phyloP scores from a whole-genome alignment of 2,797 vertebrate genomes.

The Sebastes reedi region DNA sequence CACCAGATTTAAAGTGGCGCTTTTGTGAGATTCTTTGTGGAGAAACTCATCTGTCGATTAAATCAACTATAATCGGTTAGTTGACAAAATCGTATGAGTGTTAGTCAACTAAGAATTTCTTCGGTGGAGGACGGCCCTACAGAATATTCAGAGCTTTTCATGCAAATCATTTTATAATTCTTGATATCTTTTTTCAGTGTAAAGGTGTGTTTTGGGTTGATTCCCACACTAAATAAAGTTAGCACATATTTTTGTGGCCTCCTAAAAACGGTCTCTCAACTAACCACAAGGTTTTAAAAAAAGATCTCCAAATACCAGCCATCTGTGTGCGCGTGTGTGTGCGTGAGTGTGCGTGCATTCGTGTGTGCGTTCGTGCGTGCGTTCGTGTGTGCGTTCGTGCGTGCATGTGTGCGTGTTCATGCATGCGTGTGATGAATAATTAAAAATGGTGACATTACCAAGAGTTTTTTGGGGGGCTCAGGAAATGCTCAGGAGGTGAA shows the following conservation, averaged over 20 bases:
- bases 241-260: not conserved
- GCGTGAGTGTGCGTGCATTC: not conserved
- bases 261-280: not conserved
- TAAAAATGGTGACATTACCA: constrained; percentile 62
- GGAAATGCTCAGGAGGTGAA: constrained; percentile 29
- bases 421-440: constrained; percentile 61
- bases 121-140: not conserved
- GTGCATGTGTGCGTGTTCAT: not conserved
- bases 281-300: constrained; percentile 10
- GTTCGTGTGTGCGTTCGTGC: not conserved
- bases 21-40: too few relatives aligned
- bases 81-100: too few relatives aligned
- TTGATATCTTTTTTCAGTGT: not conserved
- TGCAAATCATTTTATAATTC: not conserved
- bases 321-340: constrained; percentile 5
- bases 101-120: too few relatives aligned
- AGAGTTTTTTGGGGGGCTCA: constrained; percentile 31
- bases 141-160: not conserved
- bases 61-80: too few relatives aligned
- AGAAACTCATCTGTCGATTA: too few relatives aligned
- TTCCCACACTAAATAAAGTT: not conserved
- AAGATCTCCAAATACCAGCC: constrained; percentile 14
- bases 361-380: constrained; percentile 2
- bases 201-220: not conserved
- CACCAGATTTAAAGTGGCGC: too few relatives aligned